phyloP scores from a whole-genome alignment of 1,140 invertebrate genomes.

The Artemia franciscana region DNA sequence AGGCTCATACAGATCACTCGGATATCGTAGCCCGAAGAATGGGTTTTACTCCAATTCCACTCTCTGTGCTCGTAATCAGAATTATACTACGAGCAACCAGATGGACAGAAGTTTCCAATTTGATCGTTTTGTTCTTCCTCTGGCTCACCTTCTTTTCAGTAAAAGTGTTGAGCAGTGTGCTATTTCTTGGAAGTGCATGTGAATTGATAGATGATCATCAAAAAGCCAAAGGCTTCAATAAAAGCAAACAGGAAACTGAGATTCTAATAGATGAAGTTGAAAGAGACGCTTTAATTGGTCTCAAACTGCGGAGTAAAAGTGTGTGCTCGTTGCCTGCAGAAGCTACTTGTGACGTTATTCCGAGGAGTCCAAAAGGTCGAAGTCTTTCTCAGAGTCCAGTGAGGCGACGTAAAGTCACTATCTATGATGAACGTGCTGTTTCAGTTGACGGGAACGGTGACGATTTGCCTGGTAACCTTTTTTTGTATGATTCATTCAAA shows the following conservation, averaged over 20 bases:
- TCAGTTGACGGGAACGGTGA: background rate
- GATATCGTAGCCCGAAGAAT: conserved; percentile 83
- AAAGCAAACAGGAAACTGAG: conserved; percentile 10
- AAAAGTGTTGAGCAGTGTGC: conserved; percentile 59
- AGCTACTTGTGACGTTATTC: conserved; percentile 16
- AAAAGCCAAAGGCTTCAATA: conserved; percentile 22
- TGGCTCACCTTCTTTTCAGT: conserved; percentile 57
- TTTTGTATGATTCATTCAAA: no score
- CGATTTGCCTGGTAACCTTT: no score
- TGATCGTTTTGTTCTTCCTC: conserved; percentile 40
- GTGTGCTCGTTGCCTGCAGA: conserved; percentile 13
- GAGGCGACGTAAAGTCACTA: background rate
- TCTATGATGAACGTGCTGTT: background rate
- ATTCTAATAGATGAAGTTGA: conserved; percentile 6
- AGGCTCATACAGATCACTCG: conserved; percentile 90
- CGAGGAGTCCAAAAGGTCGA: conserved; percentile 10
- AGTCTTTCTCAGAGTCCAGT: background rate
- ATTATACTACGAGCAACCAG: conserved; percentile 43
- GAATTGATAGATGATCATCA: conserved; percentile 53
- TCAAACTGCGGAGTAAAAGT: conserved; percentile 22
- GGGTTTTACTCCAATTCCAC: conserved; percentile 89
- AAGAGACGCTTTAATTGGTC: conserved; percentile 19
- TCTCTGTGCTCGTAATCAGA: conserved; percentile 69
- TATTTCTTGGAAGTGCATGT: conserved; percentile 66
- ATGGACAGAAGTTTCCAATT: conserved; percentile 31